Percentiles rank a stretch among this genome's conserved stretches.
Conservation (phyloP, 2,888 invertebrate species). For the Brachypalpus laphriformis region DNA sequence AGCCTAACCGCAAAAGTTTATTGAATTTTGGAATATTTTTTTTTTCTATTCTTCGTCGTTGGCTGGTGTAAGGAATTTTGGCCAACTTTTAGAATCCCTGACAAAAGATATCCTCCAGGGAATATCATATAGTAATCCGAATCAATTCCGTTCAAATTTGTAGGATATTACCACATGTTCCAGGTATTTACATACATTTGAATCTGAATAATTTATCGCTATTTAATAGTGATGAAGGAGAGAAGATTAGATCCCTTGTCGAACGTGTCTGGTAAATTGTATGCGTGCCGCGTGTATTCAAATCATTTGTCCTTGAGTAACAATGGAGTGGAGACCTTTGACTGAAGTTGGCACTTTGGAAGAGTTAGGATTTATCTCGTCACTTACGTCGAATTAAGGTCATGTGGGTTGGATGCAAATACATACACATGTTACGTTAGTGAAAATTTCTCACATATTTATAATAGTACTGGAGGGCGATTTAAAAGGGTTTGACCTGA, state of each 20-base stretch:
- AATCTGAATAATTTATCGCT: constrained; percentile 25
- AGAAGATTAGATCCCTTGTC: background rate
- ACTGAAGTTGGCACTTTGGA: background rate
- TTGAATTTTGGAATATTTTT: too few species aligned
- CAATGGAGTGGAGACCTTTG: background rate
- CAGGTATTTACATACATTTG: constrained; percentile 7
- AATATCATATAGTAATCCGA: background rate
- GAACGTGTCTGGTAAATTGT: constrained; percentile 4
- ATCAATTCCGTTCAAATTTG: background rate
- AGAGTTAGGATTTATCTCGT: background rate
- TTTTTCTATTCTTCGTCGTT: background rate
- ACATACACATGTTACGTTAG: background rate
- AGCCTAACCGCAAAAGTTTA: background rate
- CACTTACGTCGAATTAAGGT: background rate
- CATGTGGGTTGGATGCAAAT: too few species aligned
- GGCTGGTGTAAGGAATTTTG: background rate
- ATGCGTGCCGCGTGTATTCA: constrained; percentile 9
- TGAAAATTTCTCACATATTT: background rate
- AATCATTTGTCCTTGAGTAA: background rate
- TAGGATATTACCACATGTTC: background rate
- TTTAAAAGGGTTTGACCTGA: constrained; percentile 3
- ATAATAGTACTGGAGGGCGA: background rate
- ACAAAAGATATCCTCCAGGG: background rate
- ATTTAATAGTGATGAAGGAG: background rate
- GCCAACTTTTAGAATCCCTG: background rate